Evolutionary conservation across 2,888 invertebrate species (phyloP).

Genomic region (Amiota minor): DNA sequence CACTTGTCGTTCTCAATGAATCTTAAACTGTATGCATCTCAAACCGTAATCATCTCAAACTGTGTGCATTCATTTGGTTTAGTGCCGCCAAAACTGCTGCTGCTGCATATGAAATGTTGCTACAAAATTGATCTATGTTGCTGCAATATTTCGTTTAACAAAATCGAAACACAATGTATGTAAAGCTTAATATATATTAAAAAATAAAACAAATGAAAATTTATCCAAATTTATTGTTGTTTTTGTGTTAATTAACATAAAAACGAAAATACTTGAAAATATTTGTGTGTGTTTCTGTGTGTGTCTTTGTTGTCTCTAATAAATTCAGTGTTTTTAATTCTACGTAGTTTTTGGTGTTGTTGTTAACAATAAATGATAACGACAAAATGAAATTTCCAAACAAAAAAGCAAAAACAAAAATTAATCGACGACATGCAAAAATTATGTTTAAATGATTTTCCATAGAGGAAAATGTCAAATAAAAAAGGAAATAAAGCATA

Average conservation of each 20-base stretch:
- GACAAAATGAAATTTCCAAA: not conserved
- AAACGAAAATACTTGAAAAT: too few species aligned
- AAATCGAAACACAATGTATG: slow-evolving; percentile 23
- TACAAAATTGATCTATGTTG: slow-evolving; percentile 12
- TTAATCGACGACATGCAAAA: not conserved
- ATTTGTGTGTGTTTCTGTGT: slow-evolving; percentile 8
- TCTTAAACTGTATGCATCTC: not conserved
- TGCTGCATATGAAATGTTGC: slow-evolving; percentile 12
- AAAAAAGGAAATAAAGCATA: too few species aligned
- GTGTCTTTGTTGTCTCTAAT: not conserved
- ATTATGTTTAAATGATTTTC: too few species aligned
- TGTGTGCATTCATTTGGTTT: not conserved
- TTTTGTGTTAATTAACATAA: slow-evolving; percentile 16
- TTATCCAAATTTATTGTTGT: slow-evolving; percentile 7
- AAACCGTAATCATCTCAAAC: not conserved
- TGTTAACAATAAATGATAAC: slow-evolving; percentile 21
- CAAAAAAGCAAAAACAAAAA: not conserved
- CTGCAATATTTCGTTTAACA: slow-evolving; percentile 21
- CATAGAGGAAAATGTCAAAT: too few species aligned
- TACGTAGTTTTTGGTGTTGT: slow-evolving; percentile 12
- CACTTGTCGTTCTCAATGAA: not conserved
- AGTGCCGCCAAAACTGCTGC: slow-evolving; percentile 18
- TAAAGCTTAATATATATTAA: slow-evolving; percentile 4
- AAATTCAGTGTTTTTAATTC: slow-evolving; percentile 13
- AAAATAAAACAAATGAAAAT: slow-evolving; percentile 5